Base-by-base conservation (phyloP, 2,113 vertebrate genomes). In the Melanerpes formicivorus region DNA sequence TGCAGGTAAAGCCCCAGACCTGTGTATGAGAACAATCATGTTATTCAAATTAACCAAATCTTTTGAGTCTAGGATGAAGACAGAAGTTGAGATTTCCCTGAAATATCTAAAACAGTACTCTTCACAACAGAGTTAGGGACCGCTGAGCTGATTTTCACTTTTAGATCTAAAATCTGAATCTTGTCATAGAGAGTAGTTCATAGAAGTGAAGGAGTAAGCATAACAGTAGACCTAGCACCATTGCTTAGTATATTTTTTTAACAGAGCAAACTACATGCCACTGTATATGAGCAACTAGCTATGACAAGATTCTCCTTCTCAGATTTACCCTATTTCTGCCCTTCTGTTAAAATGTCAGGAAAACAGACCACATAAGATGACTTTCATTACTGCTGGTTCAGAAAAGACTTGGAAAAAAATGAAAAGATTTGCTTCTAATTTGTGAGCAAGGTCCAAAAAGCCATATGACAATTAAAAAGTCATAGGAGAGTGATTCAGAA, bases 341-440 rank as follows among this genome's bases (percentile, higher is more conserved):
- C 62, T 82, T 64, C 93, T 87, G 44, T 75, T 91, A 71, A 87
- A 92, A n/a, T 74, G 48, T 89, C 75, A 96, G 65, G 81, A 95
- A 93, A 94, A 87, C 69, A 94, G 89, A 90, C 60, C 65, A 74
- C 76, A 77, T 91, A 84, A 95, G 29, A 89, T 74, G 56, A 87
- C 64, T 91, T 92, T 58, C 72, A 91, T 91, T 87, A 74, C 32
- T 92, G 94, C 78, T 80, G 48, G 27, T 95, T 91, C 78, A 91
- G 64, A 94, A 86, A 30, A 92, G 19, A 89, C 48, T 82, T 44
- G 50, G 72, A 40, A 70, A 90, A 91, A 95, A 92, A 62, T 14
- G 6, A 74, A 80, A 48, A 56, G 25, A 62, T 76, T 70, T 74
- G 3, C 66, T 84, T 90, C 52, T 80, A 54, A 87, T 93, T 90